phyloP scores from a whole-genome alignment of 2,113 vertebrate species.

The Aegotheles bennettii region DNA sequence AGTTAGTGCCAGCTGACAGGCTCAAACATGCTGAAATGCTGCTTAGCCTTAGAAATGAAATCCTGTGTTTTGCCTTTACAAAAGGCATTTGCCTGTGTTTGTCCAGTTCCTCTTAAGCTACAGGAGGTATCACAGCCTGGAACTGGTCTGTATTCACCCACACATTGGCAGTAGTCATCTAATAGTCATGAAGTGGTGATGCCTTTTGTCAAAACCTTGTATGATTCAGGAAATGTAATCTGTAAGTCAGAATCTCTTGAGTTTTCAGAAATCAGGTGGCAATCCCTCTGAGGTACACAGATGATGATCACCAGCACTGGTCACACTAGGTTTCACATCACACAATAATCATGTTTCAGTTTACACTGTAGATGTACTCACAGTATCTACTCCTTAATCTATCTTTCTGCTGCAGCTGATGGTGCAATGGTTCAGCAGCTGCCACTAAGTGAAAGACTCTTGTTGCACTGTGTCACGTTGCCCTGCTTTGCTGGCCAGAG shows the following conservation, averaged over 20 bases:
- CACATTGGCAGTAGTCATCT: neutral
- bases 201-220: neutral
- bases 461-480: neutral
- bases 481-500: neutral
- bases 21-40: neutral
- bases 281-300: neutral
- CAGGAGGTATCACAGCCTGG: neutral
- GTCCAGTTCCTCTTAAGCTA: neutral
- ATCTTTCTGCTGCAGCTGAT: neutral
- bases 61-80: neutral
- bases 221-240: neutral
- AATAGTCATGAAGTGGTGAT: neutral
- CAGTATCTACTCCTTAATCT: neutral
- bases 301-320: neutral
- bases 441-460: neutral
- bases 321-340: neutral
- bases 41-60: neutral
- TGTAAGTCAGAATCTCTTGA: neutral
- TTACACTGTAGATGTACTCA: neutral
- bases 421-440: neutral
- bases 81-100: neutral
- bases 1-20: neutral
- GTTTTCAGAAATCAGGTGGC: neutral
- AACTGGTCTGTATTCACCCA: neutral
- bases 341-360: neutral